A percentile compares a stretch with the other conserved stretches of the same genome.
Evolutionary conservation across 2,113 vertebrate genomes (phyloP).

Genomic region (Charadrius vociferus): DNA sequence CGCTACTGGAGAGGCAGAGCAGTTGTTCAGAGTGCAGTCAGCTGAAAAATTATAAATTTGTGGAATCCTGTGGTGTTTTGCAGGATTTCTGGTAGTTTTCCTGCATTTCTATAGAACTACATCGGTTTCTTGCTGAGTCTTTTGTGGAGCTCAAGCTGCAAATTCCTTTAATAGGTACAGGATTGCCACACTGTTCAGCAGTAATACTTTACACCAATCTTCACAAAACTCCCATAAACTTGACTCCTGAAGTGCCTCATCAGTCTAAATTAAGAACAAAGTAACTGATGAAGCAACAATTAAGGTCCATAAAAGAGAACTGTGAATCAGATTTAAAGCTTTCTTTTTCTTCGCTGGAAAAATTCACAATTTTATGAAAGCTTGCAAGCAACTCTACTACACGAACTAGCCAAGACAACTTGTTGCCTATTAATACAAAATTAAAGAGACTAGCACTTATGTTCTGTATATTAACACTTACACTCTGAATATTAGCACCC

Average conservation of each 20-base stretch:
- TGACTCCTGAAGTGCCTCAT: not conserved
- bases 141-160: not conserved
- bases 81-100: constrained; percentile 1
- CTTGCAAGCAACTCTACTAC: not conserved
- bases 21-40: constrained; percentile 10
- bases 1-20: not conserved
- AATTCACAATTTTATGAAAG: not conserved
- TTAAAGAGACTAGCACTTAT: not conserved
- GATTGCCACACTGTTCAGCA: not conserved
- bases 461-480: not conserved
- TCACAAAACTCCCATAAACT: not conserved
- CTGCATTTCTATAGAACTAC: not conserved
- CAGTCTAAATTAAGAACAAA: not conserved
- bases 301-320: not conserved
- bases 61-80: not conserved
- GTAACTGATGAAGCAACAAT: not conserved
- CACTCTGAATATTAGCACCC: not conserved
- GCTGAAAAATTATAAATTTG: constrained; percentile 14
- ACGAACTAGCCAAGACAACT: not conserved
- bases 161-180: constrained; percentile 11
- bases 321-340: not conserved
- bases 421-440: not conserved
- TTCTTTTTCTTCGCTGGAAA: not conserved
- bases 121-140: not conserved
- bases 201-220: not conserved